Conservation (phyloP, 2,888 invertebrate species). For the Mongoloraphidia duomilia region DNA sequence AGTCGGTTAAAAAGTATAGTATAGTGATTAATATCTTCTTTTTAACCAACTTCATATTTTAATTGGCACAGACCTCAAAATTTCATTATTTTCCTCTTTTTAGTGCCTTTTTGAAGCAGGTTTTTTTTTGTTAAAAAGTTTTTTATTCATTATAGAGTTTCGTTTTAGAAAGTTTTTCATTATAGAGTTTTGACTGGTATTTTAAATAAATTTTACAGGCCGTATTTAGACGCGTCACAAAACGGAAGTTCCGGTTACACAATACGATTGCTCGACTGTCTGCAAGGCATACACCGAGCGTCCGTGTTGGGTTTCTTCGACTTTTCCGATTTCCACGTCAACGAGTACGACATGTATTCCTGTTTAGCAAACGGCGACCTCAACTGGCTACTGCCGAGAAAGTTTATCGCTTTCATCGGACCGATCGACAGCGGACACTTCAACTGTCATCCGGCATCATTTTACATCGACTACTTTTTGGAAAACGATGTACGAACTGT, state of each 20-base stretch:
- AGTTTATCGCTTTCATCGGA: slow-evolving; percentile 76
- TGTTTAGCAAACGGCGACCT: slow-evolving; percentile 76
- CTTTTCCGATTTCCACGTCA: slow-evolving; percentile 67
- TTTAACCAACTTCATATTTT: too few species aligned
- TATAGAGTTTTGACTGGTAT: too few species aligned
- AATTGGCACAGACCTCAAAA: too few species aligned
- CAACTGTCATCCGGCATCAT: slow-evolving; percentile 51
- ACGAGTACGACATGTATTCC: slow-evolving; percentile 71
- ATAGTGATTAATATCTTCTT: too few species aligned
- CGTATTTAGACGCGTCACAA: slow-evolving; percentile 69
- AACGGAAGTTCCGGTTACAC: slow-evolving; percentile 52
- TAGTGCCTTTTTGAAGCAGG: too few species aligned
- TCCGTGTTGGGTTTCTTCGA: slow-evolving; percentile 59
- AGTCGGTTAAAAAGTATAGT: too few species aligned
- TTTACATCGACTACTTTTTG: slow-evolving; percentile 74
- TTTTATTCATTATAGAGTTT: too few species aligned
- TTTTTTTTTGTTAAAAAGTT: too few species aligned
- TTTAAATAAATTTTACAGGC: slow-evolving; percentile 24
- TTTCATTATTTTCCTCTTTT: too few species aligned
- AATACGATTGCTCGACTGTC: slow-evolving; percentile 49
- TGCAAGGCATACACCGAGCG: slow-evolving; percentile 59
- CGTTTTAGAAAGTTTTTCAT: too few species aligned
- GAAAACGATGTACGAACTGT: slow-evolving; percentile 68
- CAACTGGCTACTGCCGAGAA: slow-evolving; percentile 78
- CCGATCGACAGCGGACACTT: slow-evolving; percentile 46